phyloP scores from a whole-genome alignment of 2,888 invertebrate species.

The Rhogogaster chlorosoma region DNA sequence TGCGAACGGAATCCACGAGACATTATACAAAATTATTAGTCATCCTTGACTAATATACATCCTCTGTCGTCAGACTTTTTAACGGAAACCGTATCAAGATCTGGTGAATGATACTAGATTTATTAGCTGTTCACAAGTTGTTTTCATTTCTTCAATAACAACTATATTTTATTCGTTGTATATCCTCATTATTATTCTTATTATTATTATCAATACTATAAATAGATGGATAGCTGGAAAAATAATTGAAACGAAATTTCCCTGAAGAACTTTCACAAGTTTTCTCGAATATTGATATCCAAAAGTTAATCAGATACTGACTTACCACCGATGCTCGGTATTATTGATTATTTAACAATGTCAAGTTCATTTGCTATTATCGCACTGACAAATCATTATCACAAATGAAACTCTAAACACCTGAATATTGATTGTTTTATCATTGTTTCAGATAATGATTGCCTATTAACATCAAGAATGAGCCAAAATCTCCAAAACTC shows the following conservation, averaged over 20 bases:
- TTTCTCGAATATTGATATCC: neutral
- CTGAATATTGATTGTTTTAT: neutral
- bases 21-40: neutral
- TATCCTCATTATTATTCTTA: neutral
- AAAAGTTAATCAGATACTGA: neutral
- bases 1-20: neutral
- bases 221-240: neutral
- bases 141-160: neutral
- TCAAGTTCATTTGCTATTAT: neutral
- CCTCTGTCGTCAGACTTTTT: neutral
- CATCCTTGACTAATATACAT: neutral
- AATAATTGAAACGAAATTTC: neutral
- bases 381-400: neutral
- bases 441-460: slow-evolving; percentile 48
- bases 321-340: neutral
- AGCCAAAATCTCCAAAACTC: slow-evolving; percentile 53
- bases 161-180: neutral
- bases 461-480: slow-evolving; percentile 19
- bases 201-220: neutral
- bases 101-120: neutral
- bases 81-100: neutral
- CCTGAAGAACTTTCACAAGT: neutral
- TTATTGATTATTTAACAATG: neutral
- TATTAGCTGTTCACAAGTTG: neutral
- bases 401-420: neutral